These are phyloP conservation scores for Trematomus loennbergii DNA, from an alignment of 2,113 vertebrate genomes.

Conservation along the genomic window DNA sequence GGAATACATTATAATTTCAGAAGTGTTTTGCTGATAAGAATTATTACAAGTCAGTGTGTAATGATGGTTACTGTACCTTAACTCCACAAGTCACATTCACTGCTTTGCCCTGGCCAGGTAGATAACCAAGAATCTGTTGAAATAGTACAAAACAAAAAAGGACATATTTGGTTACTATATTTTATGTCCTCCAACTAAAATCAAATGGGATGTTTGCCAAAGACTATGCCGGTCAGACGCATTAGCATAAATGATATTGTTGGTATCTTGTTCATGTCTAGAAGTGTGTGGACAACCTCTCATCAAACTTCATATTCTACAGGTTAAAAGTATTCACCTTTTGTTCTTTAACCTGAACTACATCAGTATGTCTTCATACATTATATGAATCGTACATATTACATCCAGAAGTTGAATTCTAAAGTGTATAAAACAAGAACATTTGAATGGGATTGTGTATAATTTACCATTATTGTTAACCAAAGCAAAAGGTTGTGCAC, in stretches of 20 bases:
- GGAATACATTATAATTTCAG: not conserved
- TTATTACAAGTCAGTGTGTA: not conserved
- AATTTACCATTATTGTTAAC: not conserved
- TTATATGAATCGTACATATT: not conserved
- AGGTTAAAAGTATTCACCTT: not conserved
- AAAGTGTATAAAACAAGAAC: not conserved
- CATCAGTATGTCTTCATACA: not conserved
- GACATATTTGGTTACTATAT: not conserved
- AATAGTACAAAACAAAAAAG: slow-evolving; percentile 27
- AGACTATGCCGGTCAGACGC: not conserved
- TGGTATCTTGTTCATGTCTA: not conserved
- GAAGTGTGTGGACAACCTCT: not conserved
- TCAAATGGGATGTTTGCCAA: not conserved
- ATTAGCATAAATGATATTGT: not conserved
- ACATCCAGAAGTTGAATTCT: not conserved
- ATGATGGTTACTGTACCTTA: slow-evolving; percentile 83
- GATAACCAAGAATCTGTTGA: slow-evolving; percentile 92
- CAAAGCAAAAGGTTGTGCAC: not conserved
- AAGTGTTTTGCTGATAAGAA: not conserved
- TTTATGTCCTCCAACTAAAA: not conserved
- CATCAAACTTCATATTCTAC: not conserved
- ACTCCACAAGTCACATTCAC: slow-evolving; percentile 91
- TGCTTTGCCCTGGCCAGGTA: slow-evolving; percentile 90
- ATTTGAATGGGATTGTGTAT: not conserved
- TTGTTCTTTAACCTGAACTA: not conserved